Conservation (phyloP, 2,113 vertebrate species). For the Mirounga angustirostris region DNA sequence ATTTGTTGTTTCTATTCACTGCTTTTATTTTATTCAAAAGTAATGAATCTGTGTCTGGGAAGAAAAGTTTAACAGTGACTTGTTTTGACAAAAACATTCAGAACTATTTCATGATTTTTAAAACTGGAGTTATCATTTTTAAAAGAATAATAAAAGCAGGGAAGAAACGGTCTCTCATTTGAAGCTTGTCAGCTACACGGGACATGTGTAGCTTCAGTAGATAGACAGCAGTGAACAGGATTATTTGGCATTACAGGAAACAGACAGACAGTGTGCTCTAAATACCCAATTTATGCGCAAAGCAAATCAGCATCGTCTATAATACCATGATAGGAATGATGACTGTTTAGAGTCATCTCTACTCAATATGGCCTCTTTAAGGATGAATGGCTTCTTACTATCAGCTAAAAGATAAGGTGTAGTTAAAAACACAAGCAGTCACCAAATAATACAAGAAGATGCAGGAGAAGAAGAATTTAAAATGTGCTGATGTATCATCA, state of each 20-base stretch:
- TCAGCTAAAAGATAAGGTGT: neutral
- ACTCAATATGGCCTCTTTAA: neutral
- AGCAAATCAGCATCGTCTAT: neutral
- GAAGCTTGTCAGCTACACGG: neutral
- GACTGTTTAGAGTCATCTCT: neutral
- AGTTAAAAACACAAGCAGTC: neutral
- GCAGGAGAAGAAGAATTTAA: neutral
- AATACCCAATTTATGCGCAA: neutral
- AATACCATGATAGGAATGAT: neutral
- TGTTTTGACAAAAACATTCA: constrained; percentile 50
- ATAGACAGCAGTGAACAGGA: neutral
- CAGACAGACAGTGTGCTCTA: neutral
- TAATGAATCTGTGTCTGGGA: neutral
- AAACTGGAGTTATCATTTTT: constrained; percentile 30
- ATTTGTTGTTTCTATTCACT: neutral
- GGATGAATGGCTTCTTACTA: neutral
- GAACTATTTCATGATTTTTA: constrained; percentile 31
- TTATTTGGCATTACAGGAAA: neutral
- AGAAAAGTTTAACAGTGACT: neutral
- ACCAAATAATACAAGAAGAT: neutral
- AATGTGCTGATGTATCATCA: neutral
- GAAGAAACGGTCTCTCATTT: neutral
- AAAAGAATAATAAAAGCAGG: constrained; percentile 22
- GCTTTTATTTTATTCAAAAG: constrained; percentile 19
- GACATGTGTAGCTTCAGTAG: no score